Conservation (phyloP, 2,113 vertebrate genomes). For the Bombycilla garrulus region DNA sequence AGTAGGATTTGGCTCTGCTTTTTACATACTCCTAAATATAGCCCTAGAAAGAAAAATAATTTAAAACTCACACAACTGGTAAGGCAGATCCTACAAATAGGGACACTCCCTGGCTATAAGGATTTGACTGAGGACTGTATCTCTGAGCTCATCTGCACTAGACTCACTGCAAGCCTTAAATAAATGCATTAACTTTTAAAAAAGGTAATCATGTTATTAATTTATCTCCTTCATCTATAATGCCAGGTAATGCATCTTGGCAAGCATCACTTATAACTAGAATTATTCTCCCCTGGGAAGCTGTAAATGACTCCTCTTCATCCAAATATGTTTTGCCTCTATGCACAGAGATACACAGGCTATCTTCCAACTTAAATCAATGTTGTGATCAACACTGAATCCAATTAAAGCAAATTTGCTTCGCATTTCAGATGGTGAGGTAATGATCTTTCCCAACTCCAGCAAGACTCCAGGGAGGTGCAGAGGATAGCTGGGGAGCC, state of each 20-base stretch:
- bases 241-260: slow-evolving; percentile 5
- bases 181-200: background rate
- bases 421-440: background rate
- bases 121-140: background rate
- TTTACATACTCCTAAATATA: background rate
- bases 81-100: background rate
- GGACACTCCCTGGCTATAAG: background rate
- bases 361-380: slow-evolving; percentile 23
- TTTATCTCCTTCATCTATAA: slow-evolving; percentile 14
- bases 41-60: background rate
- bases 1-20: background rate
- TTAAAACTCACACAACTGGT: background rate
- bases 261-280: background rate
- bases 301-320: background rate
- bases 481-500: background rate
- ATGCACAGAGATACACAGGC: background rate
- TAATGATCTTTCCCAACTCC: background rate
- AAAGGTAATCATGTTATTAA: background rate
- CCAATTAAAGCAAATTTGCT: slow-evolving; percentile 14
- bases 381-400: slow-evolving; percentile 3
- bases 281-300: background rate
- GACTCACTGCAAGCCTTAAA: background rate
- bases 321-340: background rate
- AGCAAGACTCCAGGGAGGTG: background rate
- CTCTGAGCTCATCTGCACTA: background rate